phyloP scores from a whole-genome alignment of 2,113 vertebrate species.

The Cololabis saira region DNA sequence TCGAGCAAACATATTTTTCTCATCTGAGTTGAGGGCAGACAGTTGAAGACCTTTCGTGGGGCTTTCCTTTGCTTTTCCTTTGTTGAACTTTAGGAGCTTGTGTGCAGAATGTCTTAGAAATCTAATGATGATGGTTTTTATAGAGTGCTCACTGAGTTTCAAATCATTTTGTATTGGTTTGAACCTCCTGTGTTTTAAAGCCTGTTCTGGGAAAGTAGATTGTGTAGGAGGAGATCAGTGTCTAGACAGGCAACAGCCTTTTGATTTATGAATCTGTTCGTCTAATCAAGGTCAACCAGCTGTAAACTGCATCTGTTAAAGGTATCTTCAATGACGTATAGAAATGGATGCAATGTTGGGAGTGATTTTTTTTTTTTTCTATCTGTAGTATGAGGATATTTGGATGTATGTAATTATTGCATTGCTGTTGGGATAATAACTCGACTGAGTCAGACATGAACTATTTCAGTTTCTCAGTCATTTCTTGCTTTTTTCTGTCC shows the following conservation, averaged over 20 bases:
- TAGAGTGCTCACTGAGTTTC: slow-evolving; percentile 1
- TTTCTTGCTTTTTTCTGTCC: slow-evolving; percentile 9
- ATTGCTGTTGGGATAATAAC: neutral
- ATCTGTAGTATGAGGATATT: neutral
- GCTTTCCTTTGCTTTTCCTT: slow-evolving; percentile 28
- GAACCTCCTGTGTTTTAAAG: neutral
- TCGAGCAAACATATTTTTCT: slow-evolving; percentile 59
- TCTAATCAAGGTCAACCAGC: slow-evolving; percentile 45
- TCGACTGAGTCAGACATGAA: slow-evolving; percentile 11
- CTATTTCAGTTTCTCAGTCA: slow-evolving; percentile 27
- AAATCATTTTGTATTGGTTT: neutral
- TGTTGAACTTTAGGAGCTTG: neutral
- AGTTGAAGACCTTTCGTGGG: slow-evolving; percentile 17
- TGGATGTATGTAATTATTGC: slow-evolving; percentile 4
- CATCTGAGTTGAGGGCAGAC: slow-evolving; percentile 29
- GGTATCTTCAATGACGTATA: too few species aligned
- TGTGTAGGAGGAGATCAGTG: slow-evolving; percentile 45
- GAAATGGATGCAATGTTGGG: too few species aligned
- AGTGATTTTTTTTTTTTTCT: too few species aligned
- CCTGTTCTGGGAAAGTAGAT: slow-evolving; percentile 27
- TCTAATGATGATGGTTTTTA: slow-evolving; percentile 47
- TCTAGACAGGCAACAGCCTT: slow-evolving; percentile 60
- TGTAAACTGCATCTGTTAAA: neutral
- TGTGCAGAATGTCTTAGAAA: slow-evolving; percentile 38
- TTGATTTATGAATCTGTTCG: slow-evolving; percentile 46